Conservation (phyloP, 2,888 invertebrate genomes). For the Rotaria macrura region DNA sequence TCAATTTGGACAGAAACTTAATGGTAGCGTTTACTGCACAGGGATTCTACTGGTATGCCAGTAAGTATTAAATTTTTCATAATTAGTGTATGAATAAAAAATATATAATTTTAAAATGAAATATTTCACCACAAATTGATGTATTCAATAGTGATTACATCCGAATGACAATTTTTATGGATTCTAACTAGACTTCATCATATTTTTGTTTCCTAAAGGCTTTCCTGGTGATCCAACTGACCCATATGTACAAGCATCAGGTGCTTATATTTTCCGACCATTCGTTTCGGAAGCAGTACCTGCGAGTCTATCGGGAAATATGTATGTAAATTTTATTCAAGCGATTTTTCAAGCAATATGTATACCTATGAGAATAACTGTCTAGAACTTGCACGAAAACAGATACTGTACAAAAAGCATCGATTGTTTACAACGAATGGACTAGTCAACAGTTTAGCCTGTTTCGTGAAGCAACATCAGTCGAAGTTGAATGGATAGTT, state of each 20-base stretch:
- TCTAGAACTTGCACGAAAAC: neutral
- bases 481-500: conserved; percentile 54
- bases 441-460: conserved; percentile 45
- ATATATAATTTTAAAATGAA: neutral
- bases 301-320: neutral
- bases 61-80: neutral
- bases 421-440: conserved; percentile 56
- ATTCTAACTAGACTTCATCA: too few species aligned
- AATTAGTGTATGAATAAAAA: neutral
- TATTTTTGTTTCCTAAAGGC: too few species aligned
- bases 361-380: neutral
- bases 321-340: neutral
- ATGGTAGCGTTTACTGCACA: neutral
- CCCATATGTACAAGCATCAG: conserved; percentile 60
- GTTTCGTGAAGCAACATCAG: conserved; percentile 42
- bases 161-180: too few species aligned
- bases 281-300: neutral
- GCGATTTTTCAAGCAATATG: neutral
- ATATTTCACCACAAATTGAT: too few species aligned
- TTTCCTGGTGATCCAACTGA: neutral
- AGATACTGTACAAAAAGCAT: neutral
- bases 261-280: conserved; percentile 69
- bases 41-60: neutral
- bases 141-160: too few species aligned
- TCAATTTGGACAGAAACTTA: neutral